Base-by-base conservation (phyloP, 2,888 invertebrate genomes). In the Cosmia pyralina region DNA sequence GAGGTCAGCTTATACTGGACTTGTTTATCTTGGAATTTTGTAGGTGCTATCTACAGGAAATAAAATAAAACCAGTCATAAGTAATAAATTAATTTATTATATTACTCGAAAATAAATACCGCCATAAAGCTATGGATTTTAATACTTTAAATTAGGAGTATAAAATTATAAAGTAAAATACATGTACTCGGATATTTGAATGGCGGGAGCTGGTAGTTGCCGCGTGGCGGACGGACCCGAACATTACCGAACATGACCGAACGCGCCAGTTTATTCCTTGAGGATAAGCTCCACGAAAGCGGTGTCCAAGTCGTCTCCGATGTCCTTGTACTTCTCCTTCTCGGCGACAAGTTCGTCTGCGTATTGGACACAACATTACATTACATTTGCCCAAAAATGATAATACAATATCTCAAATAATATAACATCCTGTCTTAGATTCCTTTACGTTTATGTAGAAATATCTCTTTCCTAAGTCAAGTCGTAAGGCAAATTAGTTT, bases 311-410 rank as follows among this genome's bases (percentile, higher is more conserved):
- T 99, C 99, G 97, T 99, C 99, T 97, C 99, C 99, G 97, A 99
- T 99, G 97, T 98, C 98, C 98, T 99, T 99, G 99, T 99, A 99
- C 96, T 99, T 99, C 97, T 99, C 99, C 97, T 99, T 99, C 96
- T 98, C 98, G 96, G 98, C 98, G 93, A 99, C 98, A 94, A 99
- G 98, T 95, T 99, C 98, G 97, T 99, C 99, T 99, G 97, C 88
- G 89, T 89, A 93, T 90, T 87, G 63, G 74, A 79, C 65, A 79
- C 65, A 72, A 60, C 38, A 77, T 90, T 90, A 89, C 71, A 83
- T 75, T n/a, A n/a, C 13, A 79, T 77, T 67, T 76, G 78, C 58
- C 73, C 83, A 76, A 72, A 62, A n/a, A 65, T 79, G 28, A 68
- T 22, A 53, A 62, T 4, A 73, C 57, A 57, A 50, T 22, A 69